Conservation (phyloP, 2,888 invertebrate genomes). For the Tribolium freemani region DNA sequence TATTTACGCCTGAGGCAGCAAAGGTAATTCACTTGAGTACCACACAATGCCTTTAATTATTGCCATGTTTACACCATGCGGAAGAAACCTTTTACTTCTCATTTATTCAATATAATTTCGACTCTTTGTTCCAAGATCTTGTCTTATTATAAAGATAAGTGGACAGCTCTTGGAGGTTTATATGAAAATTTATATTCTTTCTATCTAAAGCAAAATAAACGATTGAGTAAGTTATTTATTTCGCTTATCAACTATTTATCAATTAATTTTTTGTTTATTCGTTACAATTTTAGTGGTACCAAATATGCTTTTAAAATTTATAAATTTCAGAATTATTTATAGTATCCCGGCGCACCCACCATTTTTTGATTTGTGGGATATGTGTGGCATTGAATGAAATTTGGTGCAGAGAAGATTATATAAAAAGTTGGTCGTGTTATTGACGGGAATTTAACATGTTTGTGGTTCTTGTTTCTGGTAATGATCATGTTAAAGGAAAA, state of each 20-base stretch:
- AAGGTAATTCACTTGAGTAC: slow-evolving; percentile 38
- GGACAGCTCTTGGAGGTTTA: slow-evolving; percentile 8
- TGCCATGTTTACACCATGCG: slow-evolving; percentile 34
- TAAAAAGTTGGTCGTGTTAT: not conserved
- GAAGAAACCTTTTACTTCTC: slow-evolving; percentile 33
- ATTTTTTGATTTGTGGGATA: not conserved
- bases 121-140: slow-evolving; percentile 13
- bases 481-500: slow-evolving; percentile 26
- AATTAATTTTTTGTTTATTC: slow-evolving; percentile 9
- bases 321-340: too few species aligned
- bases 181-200: slow-evolving; percentile 12
- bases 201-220: slow-evolving; percentile 17
- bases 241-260: slow-evolving; percentile 9
- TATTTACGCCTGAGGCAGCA: slow-evolving; percentile 35
- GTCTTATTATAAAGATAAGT: slow-evolving; percentile 17
- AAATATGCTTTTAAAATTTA: too few species aligned
- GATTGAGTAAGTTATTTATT: slow-evolving; percentile 16
- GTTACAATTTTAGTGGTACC: not conserved
- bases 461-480: slow-evolving; percentile 13
- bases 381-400: not conserved
- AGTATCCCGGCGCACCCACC: not conserved
- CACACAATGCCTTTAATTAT: slow-evolving; percentile 41
- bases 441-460: slow-evolving; percentile 17
- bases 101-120: slow-evolving; percentile 36
- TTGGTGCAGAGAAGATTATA: not conserved